Conservation (phyloP, 2,113 vertebrate species). For the Phalacrocorax aristotelis region DNA sequence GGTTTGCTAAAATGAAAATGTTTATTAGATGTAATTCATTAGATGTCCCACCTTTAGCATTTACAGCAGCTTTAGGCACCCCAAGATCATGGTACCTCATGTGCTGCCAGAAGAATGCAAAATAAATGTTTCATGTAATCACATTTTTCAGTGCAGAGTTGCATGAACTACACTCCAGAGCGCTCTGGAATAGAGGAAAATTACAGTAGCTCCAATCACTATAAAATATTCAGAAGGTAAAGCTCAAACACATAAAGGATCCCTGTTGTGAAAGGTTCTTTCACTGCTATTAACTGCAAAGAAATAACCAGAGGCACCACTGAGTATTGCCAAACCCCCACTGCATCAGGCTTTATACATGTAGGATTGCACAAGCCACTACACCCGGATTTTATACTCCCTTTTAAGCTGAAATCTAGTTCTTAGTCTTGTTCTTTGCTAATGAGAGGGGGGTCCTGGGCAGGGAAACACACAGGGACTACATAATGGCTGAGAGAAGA, state of each 20-base stretch:
- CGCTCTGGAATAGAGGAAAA: background rate
- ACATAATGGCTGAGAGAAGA: background rate
- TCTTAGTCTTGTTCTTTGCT: background rate
- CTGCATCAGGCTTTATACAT: background rate
- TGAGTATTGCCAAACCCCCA: background rate
- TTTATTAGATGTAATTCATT: background rate
- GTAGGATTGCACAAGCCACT: background rate
- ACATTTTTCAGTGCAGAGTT: rapidly evolving
- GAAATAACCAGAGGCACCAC: background rate
- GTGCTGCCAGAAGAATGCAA: background rate
- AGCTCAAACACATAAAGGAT: background rate
- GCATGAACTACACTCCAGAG: background rate
- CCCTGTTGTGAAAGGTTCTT: background rate
- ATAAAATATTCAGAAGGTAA: background rate
- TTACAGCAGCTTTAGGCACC: background rate
- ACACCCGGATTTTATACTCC: background rate
- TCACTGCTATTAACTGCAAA: background rate
- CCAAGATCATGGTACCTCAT: background rate
- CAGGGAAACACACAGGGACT: background rate
- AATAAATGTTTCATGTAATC: background rate
- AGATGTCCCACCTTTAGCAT: background rate
- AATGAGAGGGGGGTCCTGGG: background rate
- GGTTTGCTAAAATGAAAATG: background rate
- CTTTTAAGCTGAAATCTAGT: background rate
- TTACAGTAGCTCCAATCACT: background rate